These are phyloP conservation scores for Chrysemys picta DNA, from an alignment of 2,113 vertebrate species.

Conservation along the genomic window DNA sequence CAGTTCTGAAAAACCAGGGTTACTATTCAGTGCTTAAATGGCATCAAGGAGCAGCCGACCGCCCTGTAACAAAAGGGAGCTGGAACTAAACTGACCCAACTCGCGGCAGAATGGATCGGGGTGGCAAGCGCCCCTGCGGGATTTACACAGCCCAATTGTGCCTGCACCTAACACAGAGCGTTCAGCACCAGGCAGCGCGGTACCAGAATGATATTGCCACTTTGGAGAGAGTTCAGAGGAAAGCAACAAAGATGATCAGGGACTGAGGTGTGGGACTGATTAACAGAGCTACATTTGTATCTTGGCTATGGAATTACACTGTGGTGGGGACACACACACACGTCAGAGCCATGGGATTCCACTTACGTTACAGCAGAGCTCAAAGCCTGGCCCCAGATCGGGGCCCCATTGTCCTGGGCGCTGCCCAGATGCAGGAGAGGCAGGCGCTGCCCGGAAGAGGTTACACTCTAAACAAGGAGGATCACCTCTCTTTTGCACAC, in stretches of 20 bases:
- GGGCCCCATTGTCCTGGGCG: neutral
- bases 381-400: neutral
- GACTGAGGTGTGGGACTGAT: neutral
- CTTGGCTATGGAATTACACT: no score
- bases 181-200: no score
- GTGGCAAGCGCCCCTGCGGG: neutral
- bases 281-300: neutral
- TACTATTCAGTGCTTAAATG: neutral
- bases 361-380: neutral
- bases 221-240: neutral
- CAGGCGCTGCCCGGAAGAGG: neutral
- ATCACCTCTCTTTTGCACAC: neutral
- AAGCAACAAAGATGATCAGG: neutral
- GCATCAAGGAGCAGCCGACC: neutral
- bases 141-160: neutral
- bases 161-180: neutral
- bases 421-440: neutral
- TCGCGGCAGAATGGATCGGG: neutral
- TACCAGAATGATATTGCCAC: neutral
- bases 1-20: neutral
- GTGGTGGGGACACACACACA: neutral
- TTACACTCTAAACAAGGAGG: neutral
- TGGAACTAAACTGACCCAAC: neutral
- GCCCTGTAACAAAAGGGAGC: neutral
- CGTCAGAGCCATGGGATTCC: no score